Evolutionary conservation across 2,888 invertebrate species (phyloP).

Genomic region (Tetranychus truncatus): DNA sequence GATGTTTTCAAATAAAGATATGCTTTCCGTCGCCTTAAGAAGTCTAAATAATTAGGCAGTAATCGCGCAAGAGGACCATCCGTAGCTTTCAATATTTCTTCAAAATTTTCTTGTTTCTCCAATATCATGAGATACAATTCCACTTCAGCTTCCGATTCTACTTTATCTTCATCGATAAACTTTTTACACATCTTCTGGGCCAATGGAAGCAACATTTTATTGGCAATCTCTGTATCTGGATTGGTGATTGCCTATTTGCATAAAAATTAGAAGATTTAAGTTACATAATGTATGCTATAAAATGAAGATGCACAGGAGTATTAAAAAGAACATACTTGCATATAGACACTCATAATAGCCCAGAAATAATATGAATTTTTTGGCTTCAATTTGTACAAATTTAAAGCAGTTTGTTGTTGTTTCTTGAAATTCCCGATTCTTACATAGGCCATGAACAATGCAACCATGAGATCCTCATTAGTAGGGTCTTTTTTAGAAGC

Average conservation of each 20-base stretch:
- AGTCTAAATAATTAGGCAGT: constrained; percentile 35
- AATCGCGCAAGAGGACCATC: constrained; percentile 45
- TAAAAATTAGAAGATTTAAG: not conserved
- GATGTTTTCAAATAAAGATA: constrained; percentile 52
- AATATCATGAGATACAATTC: constrained; percentile 72
- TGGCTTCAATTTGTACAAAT: constrained; percentile 68
- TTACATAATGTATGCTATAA: no score
- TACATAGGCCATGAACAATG: constrained; percentile 88
- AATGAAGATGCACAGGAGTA: no score
- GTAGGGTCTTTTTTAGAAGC: constrained; percentile 65
- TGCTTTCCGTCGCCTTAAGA: constrained; percentile 47
- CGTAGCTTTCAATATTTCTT: constrained; percentile 61
- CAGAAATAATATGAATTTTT: constrained; percentile 95
- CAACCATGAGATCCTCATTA: constrained; percentile 78
- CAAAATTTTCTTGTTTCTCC: constrained; percentile 51
- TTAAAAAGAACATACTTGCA: constrained; percentile 49
- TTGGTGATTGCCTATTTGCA: constrained; percentile 21
- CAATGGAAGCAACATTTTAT: constrained; percentile 55
- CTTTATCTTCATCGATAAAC: constrained; percentile 60
- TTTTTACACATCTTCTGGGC: constrained; percentile 88
- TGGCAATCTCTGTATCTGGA: constrained; percentile 35
- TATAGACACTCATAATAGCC: constrained; percentile 88
- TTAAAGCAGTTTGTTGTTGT: constrained; percentile 73
- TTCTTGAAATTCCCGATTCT: constrained; percentile 68
- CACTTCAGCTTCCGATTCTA: constrained; percentile 78